Base-by-base conservation (phyloP, 2,113 vertebrate species). In the Cyanistes caeruleus region DNA sequence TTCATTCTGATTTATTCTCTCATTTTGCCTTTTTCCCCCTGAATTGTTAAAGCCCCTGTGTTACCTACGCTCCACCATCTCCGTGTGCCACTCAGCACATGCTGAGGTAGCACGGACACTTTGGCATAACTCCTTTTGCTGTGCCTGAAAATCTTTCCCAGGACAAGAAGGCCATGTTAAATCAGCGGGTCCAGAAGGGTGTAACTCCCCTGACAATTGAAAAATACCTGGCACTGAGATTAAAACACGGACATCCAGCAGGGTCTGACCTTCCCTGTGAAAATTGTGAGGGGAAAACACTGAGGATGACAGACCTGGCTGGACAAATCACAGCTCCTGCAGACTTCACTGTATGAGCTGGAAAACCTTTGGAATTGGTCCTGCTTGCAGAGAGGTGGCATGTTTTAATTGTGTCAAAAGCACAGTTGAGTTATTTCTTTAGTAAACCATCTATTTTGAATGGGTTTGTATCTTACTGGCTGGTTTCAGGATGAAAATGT, bases 41-140 rank as follows among this genome's bases (percentile, higher is more conserved):
- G 33, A 59, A 51, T 16, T 23, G 2, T 41, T 69, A n/a, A 53
- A 44, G 19, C 30, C 24, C 12, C 15, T 43, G 8, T 48, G 21
- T 21, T 35, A 4, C 27, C 28, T 52, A 0, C 1, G 0, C 3
- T 59, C 9, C 6, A 25, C 14, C 16, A 55, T 16, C 10, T 33
- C 23, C 7, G 5, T 7, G 5, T 18, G 14, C 33, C 25, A 15
- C 49, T 14, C 55, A 75, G 33, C 30, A 21, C 25, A 19, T 0
- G 0, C 6, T 31, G 58, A 70, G n/a, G 43, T 13, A 49, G 19
- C 39, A 86, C 3, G 1, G 31, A 13, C 14, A 27, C 7, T 59
- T 72, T 55, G 48, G 39, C 23, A 43, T 1, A 24, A 20, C 0
- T 1, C 49, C 46, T 6, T 77, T 56, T 25, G 33, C n/a, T 95